These are phyloP conservation scores for Turdus rufiventris DNA, from an alignment of 2,113 vertebrate species.

Conservation along the genomic window DNA sequence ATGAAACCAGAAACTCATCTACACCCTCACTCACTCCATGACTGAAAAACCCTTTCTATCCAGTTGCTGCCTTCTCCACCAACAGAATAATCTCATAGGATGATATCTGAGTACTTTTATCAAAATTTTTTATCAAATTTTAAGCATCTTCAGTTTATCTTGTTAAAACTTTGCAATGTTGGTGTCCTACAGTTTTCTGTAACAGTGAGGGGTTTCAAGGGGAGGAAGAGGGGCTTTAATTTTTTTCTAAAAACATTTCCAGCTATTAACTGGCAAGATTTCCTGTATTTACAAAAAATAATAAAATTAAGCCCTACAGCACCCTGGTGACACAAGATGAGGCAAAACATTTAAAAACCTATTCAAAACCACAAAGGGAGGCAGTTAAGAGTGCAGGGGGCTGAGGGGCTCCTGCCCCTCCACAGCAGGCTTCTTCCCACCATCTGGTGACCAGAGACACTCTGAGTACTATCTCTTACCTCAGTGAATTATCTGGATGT, in stretches of 20 bases:
- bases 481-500: conserved; percentile 88
- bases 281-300: not conserved
- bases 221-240: not conserved
- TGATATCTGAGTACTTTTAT: not conserved
- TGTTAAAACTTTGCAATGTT: not conserved
- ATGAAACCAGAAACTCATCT: not conserved
- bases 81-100: not conserved
- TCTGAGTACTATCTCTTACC: conserved; percentile 63
- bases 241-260: not conserved
- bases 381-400: not conserved
- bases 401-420: not conserved
- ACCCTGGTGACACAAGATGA: not conserved
- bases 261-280: not conserved
- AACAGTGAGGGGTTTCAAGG: not conserved
- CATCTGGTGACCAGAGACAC: not conserved
- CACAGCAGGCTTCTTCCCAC: not conserved
- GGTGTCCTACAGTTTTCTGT: not conserved
- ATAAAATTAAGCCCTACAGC: not conserved
- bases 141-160: not conserved
- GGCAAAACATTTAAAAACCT: not conserved
- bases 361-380: not conserved
- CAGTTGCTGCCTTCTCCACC: not conserved
- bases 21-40: not conserved
- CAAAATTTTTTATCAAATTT: not conserved
- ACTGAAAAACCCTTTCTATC: not conserved